Percentiles rank a stretch among this genome's conserved stretches.
Conservation (phyloP, 2,797 vertebrate species). For the Notolepis coatsorum region DNA sequence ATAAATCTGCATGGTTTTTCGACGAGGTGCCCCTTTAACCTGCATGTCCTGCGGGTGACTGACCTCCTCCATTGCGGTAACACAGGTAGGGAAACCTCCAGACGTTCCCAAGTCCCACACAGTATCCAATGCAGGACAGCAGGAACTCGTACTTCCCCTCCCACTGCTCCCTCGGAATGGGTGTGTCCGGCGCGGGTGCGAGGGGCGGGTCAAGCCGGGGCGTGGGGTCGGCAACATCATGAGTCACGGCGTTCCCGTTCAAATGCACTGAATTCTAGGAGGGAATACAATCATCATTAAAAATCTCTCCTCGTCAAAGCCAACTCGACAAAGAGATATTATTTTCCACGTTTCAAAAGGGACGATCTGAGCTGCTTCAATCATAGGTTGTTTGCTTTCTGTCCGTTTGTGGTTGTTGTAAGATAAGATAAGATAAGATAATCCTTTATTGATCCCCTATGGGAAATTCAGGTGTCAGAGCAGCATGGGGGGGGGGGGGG, state of each 20-base stretch:
- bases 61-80: conserved; percentile 90
- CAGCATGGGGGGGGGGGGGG: too few relatives aligned
- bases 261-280: conserved; percentile 60
- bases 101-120: conserved; percentile 86
- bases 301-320: background rate
- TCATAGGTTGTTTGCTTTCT: background rate
- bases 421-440: too few relatives aligned
- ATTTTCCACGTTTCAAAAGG: background rate
- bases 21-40: too few relatives aligned
- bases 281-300: background rate
- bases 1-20: too few relatives aligned
- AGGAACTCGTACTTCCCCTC: conserved; percentile 84
- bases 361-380: background rate
- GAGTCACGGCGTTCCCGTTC: conserved; percentile 50
- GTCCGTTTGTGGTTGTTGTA: background rate
- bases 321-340: background rate
- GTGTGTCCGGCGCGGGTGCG: background rate
- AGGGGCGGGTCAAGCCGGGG: conserved; percentile 37
- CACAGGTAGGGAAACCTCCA: conserved; percentile 91
- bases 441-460: too few relatives aligned
- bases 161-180: conserved; percentile 78
- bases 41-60: conserved; percentile 36
- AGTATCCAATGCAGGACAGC: conserved; percentile 88
- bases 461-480: too few relatives aligned
- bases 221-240: conserved; percentile 49